Evolutionary conservation across 1,140 invertebrate genomes (phyloP), one percentile per base, ranked within the genome.

Genomic region (Penaeus indicus): DNA sequence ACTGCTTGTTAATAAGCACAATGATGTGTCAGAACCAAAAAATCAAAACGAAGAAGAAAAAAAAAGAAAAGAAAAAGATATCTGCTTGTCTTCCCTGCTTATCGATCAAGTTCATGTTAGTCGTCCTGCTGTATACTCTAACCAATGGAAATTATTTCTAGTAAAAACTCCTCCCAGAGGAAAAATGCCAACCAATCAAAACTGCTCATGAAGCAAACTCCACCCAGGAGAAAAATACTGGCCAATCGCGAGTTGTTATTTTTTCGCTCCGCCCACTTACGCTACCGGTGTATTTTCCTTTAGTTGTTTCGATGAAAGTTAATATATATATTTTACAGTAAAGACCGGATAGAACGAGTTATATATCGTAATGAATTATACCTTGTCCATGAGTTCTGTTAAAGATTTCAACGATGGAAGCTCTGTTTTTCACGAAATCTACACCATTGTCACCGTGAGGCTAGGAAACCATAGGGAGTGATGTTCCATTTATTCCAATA

Each of bases 41-140:
- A 32, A 75, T 19, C 25, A 1, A 19, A 19, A 19, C 42, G 10
- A 27, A 25, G n/a, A 75, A 75, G 38, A 32, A 27, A 32, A 27
- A 32, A 42, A 32, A 42, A 77, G 27, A 42, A 42, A 77, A 13
- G 72, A 77, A 77, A 60, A 80, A n/a, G 54, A 54, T 54, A 54
- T 54, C 47, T 80, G 78, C 61, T 60, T 80, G 78, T 80, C 78
- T 80, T 42, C 32, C 38, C 42, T 80, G 78, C 27, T 80, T 80
- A 80, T 80, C 78, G 78, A 80, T 80, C 78, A 80, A 60, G 21
- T 80, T 80, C 47, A 80, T 80, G 78, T 80, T 27, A n/a, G 78
- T 78, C 27, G 78, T 25, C 47, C 61, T 60, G 11, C 54, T 80
- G 47, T 80, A 60, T 60, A 27, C 78, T 27, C 78, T 32, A 80